A percentile compares a stretch with the other conserved stretches of the same genome.
Evolutionary conservation across 1,140 invertebrate species (phyloP).

Genomic region (Pogonus chalceus): DNA sequence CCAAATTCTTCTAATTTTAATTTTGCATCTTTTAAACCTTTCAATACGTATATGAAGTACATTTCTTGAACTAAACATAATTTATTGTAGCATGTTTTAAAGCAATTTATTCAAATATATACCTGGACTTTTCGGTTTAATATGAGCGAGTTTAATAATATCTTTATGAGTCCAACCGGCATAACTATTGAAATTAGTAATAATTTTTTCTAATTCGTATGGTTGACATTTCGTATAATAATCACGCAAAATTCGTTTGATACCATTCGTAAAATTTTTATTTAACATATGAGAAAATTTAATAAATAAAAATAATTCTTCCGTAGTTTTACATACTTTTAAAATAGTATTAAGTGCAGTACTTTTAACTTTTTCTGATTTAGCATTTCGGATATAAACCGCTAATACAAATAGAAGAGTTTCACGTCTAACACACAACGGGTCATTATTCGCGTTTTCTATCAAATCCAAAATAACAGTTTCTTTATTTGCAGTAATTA

Average conservation of each 20-base stretch:
- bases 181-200: conserved; percentile 44
- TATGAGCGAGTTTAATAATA: conserved; percentile 52
- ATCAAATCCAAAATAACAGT: not conserved
- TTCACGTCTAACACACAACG: conserved; percentile 25
- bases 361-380: not conserved
- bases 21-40: conserved; percentile 35
- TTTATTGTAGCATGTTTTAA: conserved; percentile 17
- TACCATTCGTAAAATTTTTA: conserved; percentile 42
- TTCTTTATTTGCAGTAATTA: not conserved
- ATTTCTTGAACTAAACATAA: conserved; percentile 22
- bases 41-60: conserved; percentile 37
- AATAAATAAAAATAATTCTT: conserved; percentile 47
- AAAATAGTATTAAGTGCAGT: conserved; percentile 22
- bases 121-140: conserved; percentile 37
- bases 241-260: conserved; percentile 39
- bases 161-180: conserved; percentile 58
- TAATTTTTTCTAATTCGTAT: conserved; percentile 42
- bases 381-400: conserved; percentile 30
- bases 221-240: conserved; percentile 48
- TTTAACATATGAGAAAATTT: conserved; percentile 38
- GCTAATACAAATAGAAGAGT: conserved; percentile 41
- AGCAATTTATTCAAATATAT: conserved; percentile 18
- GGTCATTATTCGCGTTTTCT: not conserved
- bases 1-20: not conserved
- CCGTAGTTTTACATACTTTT: conserved; percentile 37